phyloP scores from a whole-genome alignment of 1,140 invertebrate species.

The Notospermus geniculatus region DNA sequence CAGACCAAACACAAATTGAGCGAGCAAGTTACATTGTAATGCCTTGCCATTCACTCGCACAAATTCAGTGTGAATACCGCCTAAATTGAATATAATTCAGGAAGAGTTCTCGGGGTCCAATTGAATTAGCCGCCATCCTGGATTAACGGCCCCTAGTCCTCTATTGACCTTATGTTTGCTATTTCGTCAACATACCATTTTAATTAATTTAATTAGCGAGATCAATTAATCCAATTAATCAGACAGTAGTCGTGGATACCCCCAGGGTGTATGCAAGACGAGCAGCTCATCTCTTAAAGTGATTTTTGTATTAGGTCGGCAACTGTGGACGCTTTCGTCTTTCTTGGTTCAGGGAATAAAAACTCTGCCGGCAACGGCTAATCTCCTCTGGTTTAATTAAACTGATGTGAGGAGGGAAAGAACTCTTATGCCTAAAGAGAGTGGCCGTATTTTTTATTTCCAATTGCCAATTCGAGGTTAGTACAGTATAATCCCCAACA shows the following conservation, averaged over 20 bases:
- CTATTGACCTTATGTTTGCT: slow-evolving; percentile 27
- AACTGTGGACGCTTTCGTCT: no score
- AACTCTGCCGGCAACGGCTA: no score
- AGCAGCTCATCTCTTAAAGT: neutral
- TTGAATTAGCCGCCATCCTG: slow-evolving; percentile 19
- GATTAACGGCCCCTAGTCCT: slow-evolving; percentile 13
- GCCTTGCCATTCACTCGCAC: neutral
- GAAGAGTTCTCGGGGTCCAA: slow-evolving; percentile 30
- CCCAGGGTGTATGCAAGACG: neutral
- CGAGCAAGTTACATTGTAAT: neutral
- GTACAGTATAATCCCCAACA: no score
- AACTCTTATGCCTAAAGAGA: no score
- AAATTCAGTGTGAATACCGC: slow-evolving; percentile 11
- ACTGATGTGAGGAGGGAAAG: no score
- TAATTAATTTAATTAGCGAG: slow-evolving; percentile 30
- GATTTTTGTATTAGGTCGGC: no score
- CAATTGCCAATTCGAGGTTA: no score
- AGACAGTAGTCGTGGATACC: neutral
- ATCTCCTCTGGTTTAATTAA: no score
- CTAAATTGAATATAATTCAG: slow-evolving; percentile 27
- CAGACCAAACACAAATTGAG: slow-evolving; percentile 1
- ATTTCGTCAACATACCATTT: slow-evolving; percentile 18
- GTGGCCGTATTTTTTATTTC: no score
- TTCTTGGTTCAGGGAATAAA: no score
- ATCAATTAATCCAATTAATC: slow-evolving; percentile 27